Evolutionary conservation across 2,797 vertebrate genomes (phyloP).

Genomic region (Chelonia mydas): DNA sequence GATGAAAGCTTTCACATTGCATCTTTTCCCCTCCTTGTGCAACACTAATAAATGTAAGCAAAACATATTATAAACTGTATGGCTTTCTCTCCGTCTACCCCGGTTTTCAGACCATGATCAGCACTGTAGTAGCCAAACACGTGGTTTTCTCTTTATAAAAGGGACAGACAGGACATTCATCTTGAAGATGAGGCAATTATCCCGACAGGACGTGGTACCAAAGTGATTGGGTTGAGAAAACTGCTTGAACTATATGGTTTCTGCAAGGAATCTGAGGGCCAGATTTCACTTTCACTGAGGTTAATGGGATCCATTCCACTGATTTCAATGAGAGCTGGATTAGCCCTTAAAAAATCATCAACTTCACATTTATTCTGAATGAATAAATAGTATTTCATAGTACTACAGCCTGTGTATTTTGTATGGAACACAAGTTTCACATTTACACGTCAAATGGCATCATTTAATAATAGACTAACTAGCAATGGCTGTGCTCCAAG

Average conservation of each 20-base stretch:
- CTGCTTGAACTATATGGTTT: background rate
- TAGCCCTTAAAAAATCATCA: background rate
- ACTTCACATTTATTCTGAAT: background rate
- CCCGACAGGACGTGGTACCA: background rate
- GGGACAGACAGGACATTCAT: rapidly evolving
- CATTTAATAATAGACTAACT: background rate
- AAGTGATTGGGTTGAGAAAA: background rate
- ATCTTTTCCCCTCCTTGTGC: background rate
- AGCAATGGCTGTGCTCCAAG: background rate
- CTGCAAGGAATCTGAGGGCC: background rate
- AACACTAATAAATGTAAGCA: background rate
- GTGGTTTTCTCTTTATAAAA: background rate
- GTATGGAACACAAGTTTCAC: background rate
- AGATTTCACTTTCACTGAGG: background rate
- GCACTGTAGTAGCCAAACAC: background rate
- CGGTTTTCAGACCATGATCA: background rate
- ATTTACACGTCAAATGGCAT: background rate
- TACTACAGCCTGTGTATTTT: background rate
- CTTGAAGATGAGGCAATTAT: background rate
- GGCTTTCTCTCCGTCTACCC: background rate
- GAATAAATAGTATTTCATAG: background rate
- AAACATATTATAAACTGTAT: background rate
- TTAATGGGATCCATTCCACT: background rate
- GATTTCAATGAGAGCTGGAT: background rate
- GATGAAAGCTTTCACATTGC: background rate